Evolutionary conservation across 2,113 vertebrate species (phyloP), one percentile per base, ranked within the genome.

Genomic region (Hyaena hyaena): DNA sequence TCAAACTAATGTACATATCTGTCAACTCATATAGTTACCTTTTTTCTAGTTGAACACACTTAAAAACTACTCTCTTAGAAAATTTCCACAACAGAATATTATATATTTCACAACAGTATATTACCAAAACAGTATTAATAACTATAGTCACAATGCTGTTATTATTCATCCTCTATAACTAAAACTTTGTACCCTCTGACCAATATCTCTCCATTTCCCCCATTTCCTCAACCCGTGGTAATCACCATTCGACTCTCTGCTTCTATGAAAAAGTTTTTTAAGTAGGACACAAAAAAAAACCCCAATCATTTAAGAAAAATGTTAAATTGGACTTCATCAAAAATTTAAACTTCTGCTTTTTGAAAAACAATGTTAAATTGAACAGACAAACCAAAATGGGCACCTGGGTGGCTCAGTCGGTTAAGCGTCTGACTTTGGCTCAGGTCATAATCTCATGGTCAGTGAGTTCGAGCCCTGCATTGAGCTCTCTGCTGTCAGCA

Each of bases 261-360:
- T 71, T 73, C 77, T 35, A 11, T 24, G 21, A 35, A 17, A 84
- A 93, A 58, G 39, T 50, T 43, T 28, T 28, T 81, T 77, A 71
- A 61, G 16, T 53, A 81, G 24, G 63, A 66, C 88, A 45, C 35
- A 61, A 39, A 39, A 39, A 74, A 73, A 71, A 81, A n/a, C 39
- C 66, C 14, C 50, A 45, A 61, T 66, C 50, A 31, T 81, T 43
- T 48, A 23, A 28, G 39, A 50, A 24, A 53, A 71, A n/a, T 14
- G 50, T 83, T 90, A 90, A 85, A 61, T 1, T 90, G 35, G 23
- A 81, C 58, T 76, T 92, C 33, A 81, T 61, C 76, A 92, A 94
- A 92, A 61, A 4, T 26, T 53, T 17, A 61, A 77, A 88, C 33
- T 69, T 90, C 45, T 65, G 10, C 2, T 86, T 5, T 89, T 74